A percentile compares a stretch with the other conserved stretches of the same genome.
phyloP scores from a whole-genome alignment of 1,140 invertebrate genomes.

The Drosophila kanapiae region DNA sequence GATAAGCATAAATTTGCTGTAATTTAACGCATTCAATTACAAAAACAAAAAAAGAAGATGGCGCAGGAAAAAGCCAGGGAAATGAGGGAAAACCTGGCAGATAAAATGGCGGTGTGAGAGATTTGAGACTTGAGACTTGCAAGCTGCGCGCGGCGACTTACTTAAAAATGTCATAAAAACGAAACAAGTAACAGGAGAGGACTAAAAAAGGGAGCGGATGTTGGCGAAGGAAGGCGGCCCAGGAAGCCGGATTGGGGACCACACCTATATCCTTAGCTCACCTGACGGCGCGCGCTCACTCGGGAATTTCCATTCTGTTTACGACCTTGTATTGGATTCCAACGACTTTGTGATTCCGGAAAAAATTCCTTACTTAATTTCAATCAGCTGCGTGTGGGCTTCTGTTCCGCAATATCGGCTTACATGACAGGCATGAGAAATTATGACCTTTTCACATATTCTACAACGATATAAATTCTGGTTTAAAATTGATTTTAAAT shows the following conservation, averaged over 20 bases:
- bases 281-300: conserved; percentile 6
- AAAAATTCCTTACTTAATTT: conserved; percentile 31
- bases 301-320: conserved; percentile 29
- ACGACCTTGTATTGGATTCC: conserved; percentile 39
- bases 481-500: background rate
- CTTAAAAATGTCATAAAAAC: conserved; percentile 81
- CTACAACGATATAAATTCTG: background rate
- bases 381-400: conserved; percentile 19
- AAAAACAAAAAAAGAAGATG: conserved; percentile 53
- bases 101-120: conserved; percentile 5
- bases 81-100: conserved; percentile 26
- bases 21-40: conserved; percentile 83
- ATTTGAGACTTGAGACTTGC: conserved; percentile 37
- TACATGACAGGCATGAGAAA: background rate
- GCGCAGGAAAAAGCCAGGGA: conserved; percentile 13
- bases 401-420: conserved; percentile 6
- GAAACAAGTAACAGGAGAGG: conserved; percentile 55
- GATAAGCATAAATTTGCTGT: conserved; percentile 82
- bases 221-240: background rate
- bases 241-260: background rate
- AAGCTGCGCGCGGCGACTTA: conserved; percentile 73
- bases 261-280: conserved; percentile 17
- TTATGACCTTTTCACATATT: conserved; percentile 10
- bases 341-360: conserved; percentile 37
- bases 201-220: background rate